Evolutionary conservation across 2,113 vertebrate species (phyloP).

Genomic region (Oxygymnocypris stewartii): DNA sequence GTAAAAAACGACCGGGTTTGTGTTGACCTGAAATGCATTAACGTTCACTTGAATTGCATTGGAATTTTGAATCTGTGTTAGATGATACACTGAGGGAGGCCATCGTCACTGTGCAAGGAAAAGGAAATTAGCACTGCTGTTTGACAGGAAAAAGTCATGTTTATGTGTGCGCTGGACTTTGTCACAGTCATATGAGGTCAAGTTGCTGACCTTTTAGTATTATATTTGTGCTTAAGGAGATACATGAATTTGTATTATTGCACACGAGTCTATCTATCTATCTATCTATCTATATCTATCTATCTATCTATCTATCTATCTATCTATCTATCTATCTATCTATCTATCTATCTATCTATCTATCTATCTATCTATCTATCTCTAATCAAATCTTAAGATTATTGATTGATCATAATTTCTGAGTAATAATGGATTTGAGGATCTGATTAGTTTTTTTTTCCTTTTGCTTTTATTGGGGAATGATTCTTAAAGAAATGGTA

Average conservation of each 20-base stretch:
- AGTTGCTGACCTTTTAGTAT: conserved; percentile 25
- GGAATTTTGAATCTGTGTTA: not conserved
- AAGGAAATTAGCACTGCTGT: conserved; percentile 47
- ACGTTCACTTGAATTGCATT: not conserved
- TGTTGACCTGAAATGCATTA: not conserved
- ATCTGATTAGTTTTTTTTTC: too few species aligned
- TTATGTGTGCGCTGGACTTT: conserved; percentile 33
- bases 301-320: too few species aligned
- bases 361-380: too few species aligned
- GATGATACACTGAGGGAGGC: not conserved
- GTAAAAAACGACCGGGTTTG: not conserved
- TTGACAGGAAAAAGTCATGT: conserved; percentile 55
- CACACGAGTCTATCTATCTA: too few species aligned
- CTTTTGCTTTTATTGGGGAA: too few species aligned
- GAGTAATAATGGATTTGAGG: too few species aligned
- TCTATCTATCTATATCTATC: too few species aligned
- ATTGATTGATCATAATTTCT: too few species aligned
- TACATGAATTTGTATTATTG: not conserved
- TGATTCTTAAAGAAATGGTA: too few species aligned
- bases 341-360: too few species aligned
- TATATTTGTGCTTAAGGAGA: conserved; percentile 19
- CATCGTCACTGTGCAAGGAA: not conserved
- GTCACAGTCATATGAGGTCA: conserved; percentile 47
- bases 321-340: too few species aligned
- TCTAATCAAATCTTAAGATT: too few species aligned